Evolutionary conservation across 2,797 vertebrate species (phyloP).

Genomic region (Esox lucius): DNA sequence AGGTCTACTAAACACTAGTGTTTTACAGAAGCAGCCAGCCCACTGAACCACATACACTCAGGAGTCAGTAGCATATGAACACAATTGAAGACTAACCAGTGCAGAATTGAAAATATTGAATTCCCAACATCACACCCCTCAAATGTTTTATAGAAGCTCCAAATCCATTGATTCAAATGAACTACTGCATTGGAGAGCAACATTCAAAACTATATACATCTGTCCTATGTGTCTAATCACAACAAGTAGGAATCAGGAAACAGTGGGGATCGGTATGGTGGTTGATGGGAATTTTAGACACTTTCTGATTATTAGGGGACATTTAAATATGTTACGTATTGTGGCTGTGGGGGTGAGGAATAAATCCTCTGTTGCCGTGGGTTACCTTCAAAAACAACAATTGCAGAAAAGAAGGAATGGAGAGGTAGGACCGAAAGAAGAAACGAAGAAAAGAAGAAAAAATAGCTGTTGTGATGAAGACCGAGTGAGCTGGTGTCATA

Average conservation of each 20-base stretch:
- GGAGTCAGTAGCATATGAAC: background rate
- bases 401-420: slow-evolving; percentile 4
- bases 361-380: slow-evolving; percentile 35
- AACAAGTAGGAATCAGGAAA: slow-evolving; percentile 3
- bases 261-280: slow-evolving; percentile 19
- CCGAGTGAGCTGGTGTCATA: slow-evolving; percentile 32
- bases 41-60: slow-evolving; percentile 33
- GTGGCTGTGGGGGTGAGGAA: slow-evolving; percentile 24
- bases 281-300: slow-evolving; percentile 32
- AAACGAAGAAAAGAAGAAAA: background rate
- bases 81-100: background rate
- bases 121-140: too few relatives aligned
- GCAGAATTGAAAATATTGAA: background rate
- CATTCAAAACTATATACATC: background rate
- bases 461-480: slow-evolving; percentile 45
- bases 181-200: background rate
- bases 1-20: slow-evolving; percentile 40
- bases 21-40: slow-evolving; percentile 41
- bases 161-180: too few relatives aligned
- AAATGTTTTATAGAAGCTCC: too few relatives aligned
- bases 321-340: slow-evolving; percentile 41
- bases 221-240: slow-evolving; percentile 11
- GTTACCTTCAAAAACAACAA: slow-evolving; percentile 47
- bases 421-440: background rate
- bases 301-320: slow-evolving; percentile 43